Evolutionary conservation across 2,888 invertebrate genomes (phyloP).

Genomic region (Drosophila kokeensis): DNA sequence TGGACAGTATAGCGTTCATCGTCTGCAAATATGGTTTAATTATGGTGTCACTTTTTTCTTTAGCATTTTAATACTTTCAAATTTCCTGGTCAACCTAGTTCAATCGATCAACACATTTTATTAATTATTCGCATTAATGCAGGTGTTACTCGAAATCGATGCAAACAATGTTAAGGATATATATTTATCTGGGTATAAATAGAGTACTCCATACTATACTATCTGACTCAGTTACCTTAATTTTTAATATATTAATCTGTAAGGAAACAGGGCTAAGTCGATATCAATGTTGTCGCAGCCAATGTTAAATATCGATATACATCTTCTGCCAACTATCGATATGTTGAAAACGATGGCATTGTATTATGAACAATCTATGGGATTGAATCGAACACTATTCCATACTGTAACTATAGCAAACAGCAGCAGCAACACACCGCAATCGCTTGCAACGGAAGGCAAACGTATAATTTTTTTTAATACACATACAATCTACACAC

Average conservation of each 20-base stretch:
- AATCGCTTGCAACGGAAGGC: slow-evolving; percentile 53
- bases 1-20: background rate
- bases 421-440: slow-evolving; percentile 48
- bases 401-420: slow-evolving; percentile 51
- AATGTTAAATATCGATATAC: slow-evolving; percentile 15
- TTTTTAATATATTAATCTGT: background rate
- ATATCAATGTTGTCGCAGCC: background rate
- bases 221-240: background rate
- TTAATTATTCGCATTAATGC: background rate
- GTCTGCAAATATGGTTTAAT: background rate
- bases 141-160: background rate
- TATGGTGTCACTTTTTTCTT: background rate
- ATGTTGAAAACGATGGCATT: slow-evolving; percentile 2
- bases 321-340: background rate
- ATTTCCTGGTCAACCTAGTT: background rate
- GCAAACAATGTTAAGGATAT: background rate
- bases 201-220: background rate
- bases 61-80: background rate
- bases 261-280: background rate
- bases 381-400: slow-evolving; percentile 34
- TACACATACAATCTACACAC: slow-evolving; percentile 28
- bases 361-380: slow-evolving; percentile 23
- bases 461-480: slow-evolving; percentile 48
- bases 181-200: background rate
- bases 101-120: background rate